phyloP scores from a whole-genome alignment of 2,888 invertebrate species.

The Endotricha flammealis region DNA sequence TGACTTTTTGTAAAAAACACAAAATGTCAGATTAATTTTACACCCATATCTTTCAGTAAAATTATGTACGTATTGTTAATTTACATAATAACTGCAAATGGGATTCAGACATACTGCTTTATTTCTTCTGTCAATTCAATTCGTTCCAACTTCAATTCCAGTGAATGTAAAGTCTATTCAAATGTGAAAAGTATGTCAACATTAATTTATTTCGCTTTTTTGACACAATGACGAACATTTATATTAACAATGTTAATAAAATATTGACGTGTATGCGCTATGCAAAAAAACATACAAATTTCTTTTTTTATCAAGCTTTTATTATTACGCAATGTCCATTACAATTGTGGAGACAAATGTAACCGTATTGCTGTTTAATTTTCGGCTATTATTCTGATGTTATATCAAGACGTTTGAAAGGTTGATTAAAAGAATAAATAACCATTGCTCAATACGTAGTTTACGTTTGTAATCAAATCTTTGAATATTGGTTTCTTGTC shows the following conservation, averaged over 20 bases:
- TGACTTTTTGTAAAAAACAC: neutral
- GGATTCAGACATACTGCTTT: neutral
- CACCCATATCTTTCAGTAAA: neutral
- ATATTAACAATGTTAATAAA: too few species aligned
- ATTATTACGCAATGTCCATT: slow-evolving; percentile 1
- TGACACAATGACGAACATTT: neutral
- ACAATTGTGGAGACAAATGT: neutral
- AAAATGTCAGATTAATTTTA: neutral
- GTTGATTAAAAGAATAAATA: neutral
- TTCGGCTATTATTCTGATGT: neutral
- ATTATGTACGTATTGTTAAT: neutral
- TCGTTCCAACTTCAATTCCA: neutral
- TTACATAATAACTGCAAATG: neutral
- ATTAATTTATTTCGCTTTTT: neutral
- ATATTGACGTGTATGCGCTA: too few species aligned
- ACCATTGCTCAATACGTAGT: too few species aligned
- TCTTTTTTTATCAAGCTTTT: neutral
- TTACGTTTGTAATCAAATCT: too few species aligned
- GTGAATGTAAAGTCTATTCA: too few species aligned
- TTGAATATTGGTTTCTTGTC: too few species aligned
- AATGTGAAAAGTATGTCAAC: neutral
- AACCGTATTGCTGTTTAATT: neutral
- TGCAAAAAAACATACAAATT: too few species aligned
- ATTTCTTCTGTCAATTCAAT: neutral
- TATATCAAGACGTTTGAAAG: neutral